Evolutionary conservation across 2,797 vertebrate genomes (phyloP).

Genomic region (Gobio occitaniae): DNA sequence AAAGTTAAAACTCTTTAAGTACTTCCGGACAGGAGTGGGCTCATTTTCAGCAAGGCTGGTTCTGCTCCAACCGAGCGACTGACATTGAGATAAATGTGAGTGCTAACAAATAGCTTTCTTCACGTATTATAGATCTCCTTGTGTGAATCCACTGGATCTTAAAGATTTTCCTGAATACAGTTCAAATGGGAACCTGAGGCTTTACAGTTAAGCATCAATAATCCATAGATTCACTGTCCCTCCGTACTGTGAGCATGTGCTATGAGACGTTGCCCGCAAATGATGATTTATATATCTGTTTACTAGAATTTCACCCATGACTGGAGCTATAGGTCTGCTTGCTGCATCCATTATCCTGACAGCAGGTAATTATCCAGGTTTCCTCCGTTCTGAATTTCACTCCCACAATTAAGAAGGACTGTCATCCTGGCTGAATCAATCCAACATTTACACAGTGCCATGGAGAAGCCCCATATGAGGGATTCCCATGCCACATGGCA

Average conservation of each 20-base stretch:
- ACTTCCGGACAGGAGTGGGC: background rate
- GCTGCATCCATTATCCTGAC: slow-evolving; percentile 51
- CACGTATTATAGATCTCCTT: background rate
- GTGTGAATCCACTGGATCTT: background rate
- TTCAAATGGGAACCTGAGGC: background rate
- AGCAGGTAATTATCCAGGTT: slow-evolving; percentile 59
- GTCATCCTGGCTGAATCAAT: slow-evolving; percentile 47
- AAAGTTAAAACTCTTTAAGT: background rate
- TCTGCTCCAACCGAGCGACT: background rate
- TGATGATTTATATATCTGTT: slow-evolving; percentile 64
- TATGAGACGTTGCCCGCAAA: slow-evolving; percentile 41
- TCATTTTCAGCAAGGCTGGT: background rate
- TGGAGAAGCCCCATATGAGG: slow-evolving; percentile 11
- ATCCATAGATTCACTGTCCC: slow-evolving; percentile 39
- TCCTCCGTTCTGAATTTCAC: slow-evolving; percentile 55
- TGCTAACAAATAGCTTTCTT: background rate
- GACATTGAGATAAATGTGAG: background rate
- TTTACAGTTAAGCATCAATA: slow-evolving; percentile 15
- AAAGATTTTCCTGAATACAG: background rate
- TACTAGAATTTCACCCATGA: slow-evolving; percentile 59
- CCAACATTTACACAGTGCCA: slow-evolving; percentile 21
- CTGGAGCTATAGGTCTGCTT: slow-evolving; percentile 53
- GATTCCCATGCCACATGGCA: slow-evolving; percentile 8
- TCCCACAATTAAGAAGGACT: slow-evolving; percentile 51
- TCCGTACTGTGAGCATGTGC: slow-evolving; percentile 18